These are phyloP conservation scores for Trematocara variabile DNA, from an alignment of 2,113 vertebrate genomes.

Conservation along the genomic window DNA sequence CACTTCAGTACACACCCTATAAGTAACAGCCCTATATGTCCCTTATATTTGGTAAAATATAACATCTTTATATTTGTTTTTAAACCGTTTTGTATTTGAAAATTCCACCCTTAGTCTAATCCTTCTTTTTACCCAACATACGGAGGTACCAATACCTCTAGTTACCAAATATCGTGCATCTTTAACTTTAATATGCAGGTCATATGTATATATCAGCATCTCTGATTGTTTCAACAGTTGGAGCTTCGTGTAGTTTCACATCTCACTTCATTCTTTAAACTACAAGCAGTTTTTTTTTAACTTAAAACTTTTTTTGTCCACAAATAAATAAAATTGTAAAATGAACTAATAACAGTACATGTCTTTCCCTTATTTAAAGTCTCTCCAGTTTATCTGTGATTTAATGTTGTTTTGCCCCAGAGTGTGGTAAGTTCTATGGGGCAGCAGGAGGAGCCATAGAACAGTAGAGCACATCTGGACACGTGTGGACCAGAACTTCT, in stretches of 20 bases:
- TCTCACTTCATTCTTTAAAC: not conserved
- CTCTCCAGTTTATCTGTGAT: not conserved
- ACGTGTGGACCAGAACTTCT: not conserved
- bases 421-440: slow-evolving; percentile 48
- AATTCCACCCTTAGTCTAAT: not conserved
- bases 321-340: not conserved
- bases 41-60: not conserved
- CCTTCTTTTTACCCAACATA: not conserved
- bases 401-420: slow-evolving; percentile 26
- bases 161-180: not conserved
- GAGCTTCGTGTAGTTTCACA: not conserved
- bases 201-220: not conserved
- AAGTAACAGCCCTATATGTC: not conserved
- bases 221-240: not conserved
- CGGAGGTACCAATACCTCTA: not conserved
- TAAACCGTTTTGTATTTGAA: not conserved
- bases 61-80: not conserved
- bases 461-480: slow-evolving; percentile 24
- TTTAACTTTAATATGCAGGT: not conserved
- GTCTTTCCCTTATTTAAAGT: not conserved
- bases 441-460: slow-evolving; percentile 75
- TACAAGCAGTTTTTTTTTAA: not conserved
- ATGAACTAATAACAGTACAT: not conserved
- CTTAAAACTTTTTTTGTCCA: not conserved
- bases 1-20: not conserved